Base-by-base conservation (phyloP, 2,797 vertebrate genomes). In the Trachurus trachurus region DNA sequence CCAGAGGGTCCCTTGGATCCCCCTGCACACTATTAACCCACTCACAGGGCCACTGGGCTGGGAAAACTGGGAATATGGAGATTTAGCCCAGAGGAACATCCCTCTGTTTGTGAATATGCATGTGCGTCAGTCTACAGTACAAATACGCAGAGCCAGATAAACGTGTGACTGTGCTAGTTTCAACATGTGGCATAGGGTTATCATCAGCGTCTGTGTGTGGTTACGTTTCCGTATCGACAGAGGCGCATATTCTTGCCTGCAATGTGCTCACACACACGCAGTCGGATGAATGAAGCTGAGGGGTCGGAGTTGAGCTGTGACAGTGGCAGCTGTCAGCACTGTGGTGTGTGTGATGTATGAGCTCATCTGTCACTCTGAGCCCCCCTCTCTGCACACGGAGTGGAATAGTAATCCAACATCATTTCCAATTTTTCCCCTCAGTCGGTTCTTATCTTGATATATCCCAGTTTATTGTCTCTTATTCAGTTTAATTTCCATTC, bases 301-400 rank as follows among this genome's bases (percentile, higher is more conserved):
- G 70, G 89, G 87, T 89, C 75, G 74, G 81, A 88, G 88, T 87
- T 91, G 87, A 91, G 81, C 77, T 70, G 85, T 59, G 81, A 87
- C 92, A 90, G 83, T 87, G 90, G 90, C 89, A 92, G 90, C 91
- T 94, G 94, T 95, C 93, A 92, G 84, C 79, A 62, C 75, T 57
- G 87, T 84, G 86, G 78, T 85, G 85, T 83, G 80, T 84, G 82
- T 94, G 93, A 95, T 94, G 83, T 89, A 94, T 88, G 90, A 86
- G 89, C 84, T 92, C 90, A 93, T 92, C 91, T 60, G 83, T 92
- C 88, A 88, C 79, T 52, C 80, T 60, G 63, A 77, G 77, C 17
- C 45, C 50, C 47, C 31, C 66, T 69, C 63, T 74, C 76, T 62
- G 81, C 58, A 47, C 71, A 71, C 83, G 71, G 65, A 72, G 53